Percentiles rank a stretch among this genome's conserved stretches.
These are phyloP conservation scores for Punctoribates punctum DNA, from an alignment of 2,888 invertebrate genomes.

Conservation along the genomic window DNA sequence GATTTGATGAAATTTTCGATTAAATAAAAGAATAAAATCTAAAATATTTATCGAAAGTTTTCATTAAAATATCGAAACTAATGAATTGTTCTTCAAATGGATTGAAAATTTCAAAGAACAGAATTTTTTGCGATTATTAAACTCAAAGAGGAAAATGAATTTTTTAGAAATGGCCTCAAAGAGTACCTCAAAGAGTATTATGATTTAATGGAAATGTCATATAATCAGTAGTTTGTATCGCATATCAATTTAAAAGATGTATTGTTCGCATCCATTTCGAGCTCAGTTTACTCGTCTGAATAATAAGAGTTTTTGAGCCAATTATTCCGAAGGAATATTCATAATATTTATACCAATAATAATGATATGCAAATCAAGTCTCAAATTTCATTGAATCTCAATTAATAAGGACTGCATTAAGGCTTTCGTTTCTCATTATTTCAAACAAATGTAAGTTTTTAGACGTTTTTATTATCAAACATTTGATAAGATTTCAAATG, in stretches of 20 bases:
- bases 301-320: constrained; percentile 29
- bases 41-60: no score
- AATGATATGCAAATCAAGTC: constrained; percentile 31
- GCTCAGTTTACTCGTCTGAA: constrained; percentile 31
- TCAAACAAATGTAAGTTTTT: not conserved
- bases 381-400: constrained; percentile 17
- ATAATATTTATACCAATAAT: no score
- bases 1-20: no score
- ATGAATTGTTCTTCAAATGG: no score
- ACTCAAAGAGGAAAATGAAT: no score
- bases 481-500: not conserved
- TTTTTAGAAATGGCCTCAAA: not conserved
- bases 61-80: no score
- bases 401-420: constrained; percentile 24
- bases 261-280: constrained; percentile 32
- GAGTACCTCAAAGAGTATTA: constrained; percentile 30
- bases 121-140: no score
- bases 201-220: constrained; percentile 2
- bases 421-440: not conserved
- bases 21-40: no score
- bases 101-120: no score
- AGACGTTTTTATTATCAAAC: not conserved
- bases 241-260: constrained; percentile 36
- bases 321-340: constrained; percentile 28
- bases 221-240: constrained; percentile 16